Evolutionary conservation across 2,888 invertebrate species (phyloP).

Genomic region (Pheosia tremula): DNA sequence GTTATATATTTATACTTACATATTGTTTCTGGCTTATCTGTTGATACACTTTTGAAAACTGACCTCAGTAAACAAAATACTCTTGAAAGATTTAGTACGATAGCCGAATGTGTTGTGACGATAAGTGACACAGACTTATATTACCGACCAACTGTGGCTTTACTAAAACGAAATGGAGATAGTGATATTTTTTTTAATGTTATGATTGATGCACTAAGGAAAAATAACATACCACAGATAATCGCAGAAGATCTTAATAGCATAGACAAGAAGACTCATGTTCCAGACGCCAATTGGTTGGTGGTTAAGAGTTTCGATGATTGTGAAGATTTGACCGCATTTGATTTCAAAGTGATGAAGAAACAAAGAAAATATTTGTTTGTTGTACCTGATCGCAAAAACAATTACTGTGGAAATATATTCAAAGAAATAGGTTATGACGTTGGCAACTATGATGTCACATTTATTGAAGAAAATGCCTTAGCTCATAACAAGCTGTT

Average conservation of each 20-base stretch:
- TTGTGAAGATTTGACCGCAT: slow-evolving; percentile 29
- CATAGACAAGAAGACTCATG: slow-evolving; percentile 18
- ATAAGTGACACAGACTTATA: slow-evolving; percentile 28
- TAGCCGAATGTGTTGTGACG: slow-evolving; percentile 35
- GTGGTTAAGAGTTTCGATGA: slow-evolving; percentile 38
- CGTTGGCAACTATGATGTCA: slow-evolving; percentile 45
- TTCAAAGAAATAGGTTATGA: slow-evolving; percentile 34
- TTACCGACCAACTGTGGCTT: slow-evolving; percentile 35
- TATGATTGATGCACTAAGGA: slow-evolving; percentile 29
- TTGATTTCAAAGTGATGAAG: slow-evolving; percentile 30
- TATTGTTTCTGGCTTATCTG: not conserved
- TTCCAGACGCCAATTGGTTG: slow-evolving; percentile 23
- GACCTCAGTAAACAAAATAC: not conserved
- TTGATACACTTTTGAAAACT: slow-evolving; percentile 5
- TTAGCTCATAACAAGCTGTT: slow-evolving; percentile 32
- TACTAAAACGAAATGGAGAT: slow-evolving; percentile 23
- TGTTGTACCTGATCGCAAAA: slow-evolving; percentile 33
- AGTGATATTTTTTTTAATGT: not conserved
- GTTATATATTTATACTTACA: slow-evolving; percentile 6
- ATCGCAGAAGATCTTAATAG: slow-evolving; percentile 18
- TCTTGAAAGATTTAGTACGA: slow-evolving; percentile 14
- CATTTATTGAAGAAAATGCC: slow-evolving; percentile 43
- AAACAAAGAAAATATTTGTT: slow-evolving; percentile 46
- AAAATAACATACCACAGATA: slow-evolving; percentile 27
- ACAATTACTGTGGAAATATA: slow-evolving; percentile 21